phyloP scores from a whole-genome alignment of 2,888 invertebrate species.

The Dryomyza anilis region DNA sequence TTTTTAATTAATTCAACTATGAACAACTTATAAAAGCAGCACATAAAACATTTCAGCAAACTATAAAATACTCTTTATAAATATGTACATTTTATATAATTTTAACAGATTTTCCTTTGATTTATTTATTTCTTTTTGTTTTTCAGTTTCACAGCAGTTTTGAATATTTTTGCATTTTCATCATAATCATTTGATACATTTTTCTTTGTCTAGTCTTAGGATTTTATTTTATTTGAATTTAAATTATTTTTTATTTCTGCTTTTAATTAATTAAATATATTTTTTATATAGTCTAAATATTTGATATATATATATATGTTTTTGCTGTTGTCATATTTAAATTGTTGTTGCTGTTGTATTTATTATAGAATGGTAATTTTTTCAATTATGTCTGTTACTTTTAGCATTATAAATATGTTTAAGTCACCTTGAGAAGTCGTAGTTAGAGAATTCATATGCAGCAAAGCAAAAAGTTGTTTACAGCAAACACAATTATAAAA shows the following conservation, averaged over 20 bases:
- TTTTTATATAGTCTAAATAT: constrained; percentile 18
- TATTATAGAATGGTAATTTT: neutral
- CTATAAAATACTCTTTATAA: too few relatives aligned
- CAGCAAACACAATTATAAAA: too few relatives aligned
- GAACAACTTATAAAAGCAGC: too few relatives aligned
- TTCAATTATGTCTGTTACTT: constrained; percentile 36
- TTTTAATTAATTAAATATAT: neutral
- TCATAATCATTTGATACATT: neutral
- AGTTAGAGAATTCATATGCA: neutral
- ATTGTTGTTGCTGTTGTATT: constrained; percentile 12
- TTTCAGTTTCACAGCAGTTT: constrained; percentile 29
- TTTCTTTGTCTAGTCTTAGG: constrained; percentile 8
- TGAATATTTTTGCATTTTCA: constrained; percentile 9
- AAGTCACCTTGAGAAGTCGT: constrained; percentile 15
- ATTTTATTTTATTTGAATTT: neutral
- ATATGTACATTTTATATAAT: too few relatives aligned
- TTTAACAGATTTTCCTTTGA: constrained; percentile 1
- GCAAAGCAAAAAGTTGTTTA: too few relatives aligned
- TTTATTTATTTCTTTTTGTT: constrained; percentile 1
- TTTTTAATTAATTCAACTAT: too few relatives aligned
- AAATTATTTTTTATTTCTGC: neutral
- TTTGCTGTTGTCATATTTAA: constrained; percentile 1
- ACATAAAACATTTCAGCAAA: too few relatives aligned
- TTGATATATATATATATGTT: constrained; percentile 14
- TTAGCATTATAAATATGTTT: constrained; percentile 39